These are phyloP conservation scores for Zonotrichia leucophrys DNA, from an alignment of 2,113 vertebrate species.

Conservation along the genomic window DNA sequence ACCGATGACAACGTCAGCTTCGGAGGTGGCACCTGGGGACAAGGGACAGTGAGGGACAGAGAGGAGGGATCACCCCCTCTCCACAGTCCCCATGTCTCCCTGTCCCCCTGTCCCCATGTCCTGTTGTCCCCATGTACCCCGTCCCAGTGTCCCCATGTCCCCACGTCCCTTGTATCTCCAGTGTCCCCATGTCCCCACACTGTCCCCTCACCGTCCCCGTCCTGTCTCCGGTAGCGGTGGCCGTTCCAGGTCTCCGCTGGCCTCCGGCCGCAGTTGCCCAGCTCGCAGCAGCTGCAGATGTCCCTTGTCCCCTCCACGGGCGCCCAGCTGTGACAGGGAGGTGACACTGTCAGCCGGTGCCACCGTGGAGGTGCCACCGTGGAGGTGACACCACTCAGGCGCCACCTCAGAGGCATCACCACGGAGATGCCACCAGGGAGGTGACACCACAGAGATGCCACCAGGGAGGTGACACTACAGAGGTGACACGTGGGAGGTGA, in stretches of 20 bases:
- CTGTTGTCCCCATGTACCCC: background rate
- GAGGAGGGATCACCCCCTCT: too few species aligned
- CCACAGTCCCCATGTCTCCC: background rate
- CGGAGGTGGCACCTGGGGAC: background rate
- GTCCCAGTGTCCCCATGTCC: too few species aligned
- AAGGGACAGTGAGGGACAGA: background rate
- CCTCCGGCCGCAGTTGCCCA: background rate
- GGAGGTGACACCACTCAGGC: background rate
- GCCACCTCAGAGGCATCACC: background rate
- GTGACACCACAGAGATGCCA: background rate
- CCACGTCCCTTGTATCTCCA: background rate
- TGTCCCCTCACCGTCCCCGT: background rate
- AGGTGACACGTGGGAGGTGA: too few species aligned
- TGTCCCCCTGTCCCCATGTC: background rate
- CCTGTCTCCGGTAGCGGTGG: background rate
- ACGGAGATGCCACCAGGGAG: background rate
- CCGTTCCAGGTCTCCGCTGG: fast-evolving
- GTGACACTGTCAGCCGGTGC: background rate
- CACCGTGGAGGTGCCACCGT: fast-evolving
- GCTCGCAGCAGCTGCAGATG: background rate
- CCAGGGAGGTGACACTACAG: too few species aligned
- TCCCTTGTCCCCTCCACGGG: background rate
- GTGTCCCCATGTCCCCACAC: background rate
- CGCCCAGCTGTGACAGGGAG: background rate
- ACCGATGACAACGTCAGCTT: background rate